Percentiles rank a stretch among this genome's conserved stretches.
These are phyloP conservation scores for Electrophaes corylata DNA, from an alignment of 2,888 invertebrate species.

Conservation along the genomic window DNA sequence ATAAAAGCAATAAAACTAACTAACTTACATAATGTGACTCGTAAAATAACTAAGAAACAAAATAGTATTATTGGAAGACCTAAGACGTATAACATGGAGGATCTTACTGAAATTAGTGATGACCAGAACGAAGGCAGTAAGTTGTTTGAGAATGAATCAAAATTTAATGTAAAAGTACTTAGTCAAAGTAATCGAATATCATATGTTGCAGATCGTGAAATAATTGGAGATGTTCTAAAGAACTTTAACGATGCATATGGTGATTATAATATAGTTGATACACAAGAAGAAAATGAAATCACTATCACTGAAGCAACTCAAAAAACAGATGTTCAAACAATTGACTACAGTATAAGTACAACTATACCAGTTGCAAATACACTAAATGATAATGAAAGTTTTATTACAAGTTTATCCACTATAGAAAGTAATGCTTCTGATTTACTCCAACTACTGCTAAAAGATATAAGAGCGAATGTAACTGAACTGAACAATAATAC, in stretches of 20 bases:
- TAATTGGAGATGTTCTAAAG: slow-evolving; percentile 42
- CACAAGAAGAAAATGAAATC: slow-evolving; percentile 39
- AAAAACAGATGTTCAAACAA: slow-evolving; percentile 11
- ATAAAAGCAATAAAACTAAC: neutral
- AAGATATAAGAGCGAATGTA: neutral
- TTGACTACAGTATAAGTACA: neutral
- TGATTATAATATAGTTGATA: slow-evolving; percentile 54
- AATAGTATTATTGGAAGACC: slow-evolving; percentile 61
- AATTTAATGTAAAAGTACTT: slow-evolving; percentile 11
- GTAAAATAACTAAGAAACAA: slow-evolving; percentile 43
- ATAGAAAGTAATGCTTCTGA: neutral
- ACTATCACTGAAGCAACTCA: slow-evolving; percentile 8
- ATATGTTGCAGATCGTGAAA: slow-evolving; percentile 61
- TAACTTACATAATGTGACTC: slow-evolving; percentile 3
- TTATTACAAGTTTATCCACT: neutral
- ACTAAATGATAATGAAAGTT: neutral
- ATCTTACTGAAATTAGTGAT: slow-evolving; percentile 48
- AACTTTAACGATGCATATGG: slow-evolving; percentile 52
- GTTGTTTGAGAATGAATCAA: slow-evolving; percentile 41
- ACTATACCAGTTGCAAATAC: neutral
- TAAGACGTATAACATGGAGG: slow-evolving; percentile 65
- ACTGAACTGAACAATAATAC: slow-evolving; percentile 11
- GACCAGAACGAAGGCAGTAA: slow-evolving; percentile 56
- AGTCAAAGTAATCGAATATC: slow-evolving; percentile 41
- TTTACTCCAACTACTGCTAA: neutral